These are phyloP conservation scores for Popillia japonica DNA, from an alignment of 1,140 invertebrate species.

Conservation along the genomic window DNA sequence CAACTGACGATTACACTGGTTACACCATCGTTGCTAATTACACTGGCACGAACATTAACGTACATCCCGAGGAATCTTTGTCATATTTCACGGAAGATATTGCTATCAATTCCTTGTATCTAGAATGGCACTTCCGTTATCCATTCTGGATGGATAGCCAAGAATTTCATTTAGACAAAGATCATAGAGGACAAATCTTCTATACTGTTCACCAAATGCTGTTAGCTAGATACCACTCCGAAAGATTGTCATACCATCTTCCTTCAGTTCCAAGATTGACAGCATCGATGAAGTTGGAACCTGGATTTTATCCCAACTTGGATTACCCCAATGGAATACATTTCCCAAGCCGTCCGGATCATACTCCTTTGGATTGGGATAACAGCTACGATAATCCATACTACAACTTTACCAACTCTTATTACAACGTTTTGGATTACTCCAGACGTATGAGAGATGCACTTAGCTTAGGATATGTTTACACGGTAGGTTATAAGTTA, in stretches of 20 bases:
- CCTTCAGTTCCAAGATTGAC: slow-evolving; percentile 67
- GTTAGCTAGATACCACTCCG: slow-evolving; percentile 71
- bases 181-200: slow-evolving; percentile 66
- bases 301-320: slow-evolving; percentile 70
- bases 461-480: slow-evolving; percentile 68
- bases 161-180: slow-evolving; percentile 62
- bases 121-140: slow-evolving; percentile 63
- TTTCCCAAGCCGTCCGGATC: slow-evolving; percentile 68
- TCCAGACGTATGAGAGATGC: slow-evolving; percentile 69
- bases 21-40: slow-evolving; percentile 9
- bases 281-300: not conserved
- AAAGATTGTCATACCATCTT: slow-evolving; percentile 70
- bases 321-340: slow-evolving; percentile 71
- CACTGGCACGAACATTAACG: slow-evolving; percentile 44
- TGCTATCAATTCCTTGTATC: slow-evolving; percentile 66
- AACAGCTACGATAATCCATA: not conserved
- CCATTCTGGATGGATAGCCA: slow-evolving; percentile 69
- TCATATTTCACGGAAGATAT: slow-evolving; percentile 79
- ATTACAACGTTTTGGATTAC: slow-evolving; percentile 60
- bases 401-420: slow-evolving; percentile 63
- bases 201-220: slow-evolving; percentile 68
- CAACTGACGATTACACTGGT: not conserved
- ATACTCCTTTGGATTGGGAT: slow-evolving; percentile 53
- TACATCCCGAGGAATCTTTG: slow-evolving; percentile 65
- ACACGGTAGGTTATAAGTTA: slow-evolving; percentile 46